Percentiles rank a stretch among this genome's conserved stretches.
Evolutionary conservation across 1,140 invertebrate genomes (phyloP).

Genomic region (Oppia nitens): DNA sequence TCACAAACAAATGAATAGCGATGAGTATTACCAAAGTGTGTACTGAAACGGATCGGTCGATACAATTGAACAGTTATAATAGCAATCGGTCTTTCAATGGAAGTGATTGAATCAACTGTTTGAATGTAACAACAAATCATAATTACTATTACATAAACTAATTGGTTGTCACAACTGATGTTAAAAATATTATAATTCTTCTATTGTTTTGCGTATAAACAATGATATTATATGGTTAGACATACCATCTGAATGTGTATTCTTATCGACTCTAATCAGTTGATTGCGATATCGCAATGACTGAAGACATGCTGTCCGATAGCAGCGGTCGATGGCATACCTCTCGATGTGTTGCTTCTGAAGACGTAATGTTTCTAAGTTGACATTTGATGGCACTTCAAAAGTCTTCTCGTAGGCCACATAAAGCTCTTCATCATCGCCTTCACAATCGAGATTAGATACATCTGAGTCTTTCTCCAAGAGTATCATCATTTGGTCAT

Average conservation of each 20-base stretch:
- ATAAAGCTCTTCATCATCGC: not conserved
- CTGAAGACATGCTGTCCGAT: not conserved
- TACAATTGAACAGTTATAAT: slow-evolving; percentile 20
- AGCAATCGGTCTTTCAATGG: not conserved
- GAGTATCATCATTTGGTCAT: not conserved
- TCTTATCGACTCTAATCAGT: not conserved
- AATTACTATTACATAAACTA: not conserved
- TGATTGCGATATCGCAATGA: not conserved
- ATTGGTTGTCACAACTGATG: not conserved
- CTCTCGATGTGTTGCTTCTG: not conserved
- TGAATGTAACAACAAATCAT: not conserved
- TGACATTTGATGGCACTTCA: not conserved
- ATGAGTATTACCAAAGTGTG: not conserved
- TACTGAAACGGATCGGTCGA: slow-evolving; percentile 7
- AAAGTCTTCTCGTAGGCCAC: not conserved
- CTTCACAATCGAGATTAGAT: not conserved
- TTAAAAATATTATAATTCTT: no score
- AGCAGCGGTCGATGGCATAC: not conserved
- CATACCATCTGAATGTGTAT: not conserved
- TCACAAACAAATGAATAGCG: slow-evolving; percentile 13
- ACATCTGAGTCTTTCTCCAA: not conserved
- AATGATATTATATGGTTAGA: no score
- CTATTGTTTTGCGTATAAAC: no score
- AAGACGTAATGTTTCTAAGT: not conserved
- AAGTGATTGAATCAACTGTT: not conserved